phyloP scores from a whole-genome alignment of 2,888 invertebrate species.

The Parnassius orleans region DNA sequence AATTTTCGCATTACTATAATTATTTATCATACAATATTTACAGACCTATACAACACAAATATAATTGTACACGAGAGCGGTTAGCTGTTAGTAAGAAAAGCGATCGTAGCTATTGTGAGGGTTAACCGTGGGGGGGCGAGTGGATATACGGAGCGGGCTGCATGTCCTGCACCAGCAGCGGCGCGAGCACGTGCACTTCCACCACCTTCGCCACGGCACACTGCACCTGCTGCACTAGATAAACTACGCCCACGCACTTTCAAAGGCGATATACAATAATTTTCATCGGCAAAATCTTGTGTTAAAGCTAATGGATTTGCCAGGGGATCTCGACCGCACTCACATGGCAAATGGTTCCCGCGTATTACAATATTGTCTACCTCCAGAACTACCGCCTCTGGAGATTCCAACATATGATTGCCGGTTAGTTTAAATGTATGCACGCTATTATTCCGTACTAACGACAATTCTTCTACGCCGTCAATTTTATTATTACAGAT shows the following conservation, averaged over 20 bases:
- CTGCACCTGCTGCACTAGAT: slow-evolving; percentile 73
- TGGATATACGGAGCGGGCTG: slow-evolving; percentile 32
- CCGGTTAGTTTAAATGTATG: slow-evolving; percentile 87
- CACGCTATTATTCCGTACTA: slow-evolving; percentile 86
- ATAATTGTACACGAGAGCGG: slow-evolving; percentile 69
- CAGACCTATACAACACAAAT: slow-evolving; percentile 56
- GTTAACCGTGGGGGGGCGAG: slow-evolving; percentile 40
- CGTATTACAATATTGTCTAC: slow-evolving; percentile 86
- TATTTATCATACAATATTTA: slow-evolving; percentile 78
- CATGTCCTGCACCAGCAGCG: slow-evolving; percentile 48
- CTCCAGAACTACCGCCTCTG: slow-evolving; percentile 85
- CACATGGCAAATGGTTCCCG: slow-evolving; percentile 92
- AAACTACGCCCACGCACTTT: slow-evolving; percentile 90
- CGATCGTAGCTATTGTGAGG: slow-evolving; percentile 52
- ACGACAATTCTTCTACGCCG: slow-evolving; percentile 87
- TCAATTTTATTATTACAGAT: slow-evolving; percentile 93
- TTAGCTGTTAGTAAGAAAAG: slow-evolving; percentile 65
- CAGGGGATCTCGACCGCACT: slow-evolving; percentile 90
- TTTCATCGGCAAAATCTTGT: slow-evolving; percentile 85
- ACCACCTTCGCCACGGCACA: slow-evolving; percentile 66
- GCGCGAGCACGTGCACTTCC: slow-evolving; percentile 60
- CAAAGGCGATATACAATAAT: slow-evolving; percentile 92
- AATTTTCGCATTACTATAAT: slow-evolving; percentile 72
- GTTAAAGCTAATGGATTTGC: slow-evolving; percentile 87
- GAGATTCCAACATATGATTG: slow-evolving; percentile 91